Evolutionary conservation across 2,113 vertebrate species (phyloP).

Genomic region (Setophaga coronata): DNA sequence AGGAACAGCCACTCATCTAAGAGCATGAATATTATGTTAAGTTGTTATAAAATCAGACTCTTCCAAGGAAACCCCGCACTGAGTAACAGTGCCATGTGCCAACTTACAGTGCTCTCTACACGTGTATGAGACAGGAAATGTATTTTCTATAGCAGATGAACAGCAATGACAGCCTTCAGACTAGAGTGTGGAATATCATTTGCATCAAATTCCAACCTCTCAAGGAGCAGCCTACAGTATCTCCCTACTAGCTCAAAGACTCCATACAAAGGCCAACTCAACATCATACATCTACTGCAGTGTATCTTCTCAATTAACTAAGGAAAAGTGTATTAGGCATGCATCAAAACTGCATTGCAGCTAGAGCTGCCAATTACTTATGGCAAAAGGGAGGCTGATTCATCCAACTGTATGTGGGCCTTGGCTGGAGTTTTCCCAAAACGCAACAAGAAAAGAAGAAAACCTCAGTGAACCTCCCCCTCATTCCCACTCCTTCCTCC

Average conservation of each 20-base stretch:
- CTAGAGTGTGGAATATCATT: background rate
- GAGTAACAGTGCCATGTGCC: background rate
- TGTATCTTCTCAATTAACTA: slow-evolving; percentile 29
- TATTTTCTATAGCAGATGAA: background rate
- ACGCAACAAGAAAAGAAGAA: slow-evolving; percentile 3
- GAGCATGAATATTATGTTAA: slow-evolving; percentile 1
- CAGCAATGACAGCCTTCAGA: background rate
- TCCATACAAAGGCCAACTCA: background rate
- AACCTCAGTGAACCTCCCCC: slow-evolving; percentile 43
- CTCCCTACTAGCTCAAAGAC: background rate
- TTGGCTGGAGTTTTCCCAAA: slow-evolving; percentile 62
- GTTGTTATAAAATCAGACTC: slow-evolving; percentile 6
- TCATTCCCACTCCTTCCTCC: slow-evolving; percentile 43
- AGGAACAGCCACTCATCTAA: slow-evolving; percentile 15
- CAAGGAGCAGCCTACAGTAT: background rate
- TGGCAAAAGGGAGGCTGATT: slow-evolving; percentile 48
- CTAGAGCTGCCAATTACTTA: slow-evolving; percentile 48
- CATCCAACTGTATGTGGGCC: slow-evolving; percentile 37
- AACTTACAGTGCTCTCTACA: background rate
- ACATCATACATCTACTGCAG: background rate
- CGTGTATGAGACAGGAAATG: background rate
- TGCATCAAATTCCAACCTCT: background rate
- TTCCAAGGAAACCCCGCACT: background rate
- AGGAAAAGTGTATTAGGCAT: background rate
- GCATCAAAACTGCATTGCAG: slow-evolving; percentile 65